These are phyloP conservation scores for Meta bourneti DNA, from an alignment of 2,888 invertebrate species.

Conservation along the genomic window DNA sequence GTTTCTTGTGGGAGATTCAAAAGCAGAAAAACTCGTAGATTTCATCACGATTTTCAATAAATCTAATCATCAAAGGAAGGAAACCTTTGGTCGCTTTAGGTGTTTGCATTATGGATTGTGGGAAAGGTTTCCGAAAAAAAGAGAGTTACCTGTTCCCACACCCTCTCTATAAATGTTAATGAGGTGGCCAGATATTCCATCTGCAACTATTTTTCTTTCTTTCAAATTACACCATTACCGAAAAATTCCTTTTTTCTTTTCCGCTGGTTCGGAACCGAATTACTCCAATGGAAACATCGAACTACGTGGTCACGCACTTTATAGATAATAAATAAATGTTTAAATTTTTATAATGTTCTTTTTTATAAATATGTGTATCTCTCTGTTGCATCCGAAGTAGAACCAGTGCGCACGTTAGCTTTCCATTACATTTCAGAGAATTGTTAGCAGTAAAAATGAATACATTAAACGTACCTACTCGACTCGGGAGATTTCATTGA, in stretches of 20 bases:
- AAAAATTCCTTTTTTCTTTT: constrained; percentile 32
- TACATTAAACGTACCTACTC: constrained; percentile 53
- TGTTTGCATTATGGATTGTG: constrained; percentile 59
- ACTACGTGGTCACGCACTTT: constrained; percentile 58
- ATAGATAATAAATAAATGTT: constrained; percentile 66
- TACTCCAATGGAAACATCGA: constrained; percentile 55
- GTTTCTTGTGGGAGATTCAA: not conserved
- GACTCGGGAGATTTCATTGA: constrained; percentile 29
- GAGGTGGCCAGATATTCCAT: constrained; percentile 34
- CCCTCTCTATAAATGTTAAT: constrained; percentile 63
- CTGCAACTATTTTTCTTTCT: constrained; percentile 39
- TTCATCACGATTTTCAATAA: constrained; percentile 59
- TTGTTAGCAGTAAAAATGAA: constrained; percentile 58
- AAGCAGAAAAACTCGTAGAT: constrained; percentile 8
- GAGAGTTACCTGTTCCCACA: constrained; percentile 11
- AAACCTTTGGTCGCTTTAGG: constrained; percentile 31
- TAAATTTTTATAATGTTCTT: constrained; percentile 59
- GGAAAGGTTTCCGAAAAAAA: constrained; percentile 26
- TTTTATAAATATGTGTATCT: constrained; percentile 35
- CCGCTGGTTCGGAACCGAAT: constrained; percentile 37
- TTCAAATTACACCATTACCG: constrained; percentile 48
- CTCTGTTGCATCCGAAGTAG: constrained; percentile 22
- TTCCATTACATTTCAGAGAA: constrained; percentile 61
- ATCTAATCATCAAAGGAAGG: constrained; percentile 42
- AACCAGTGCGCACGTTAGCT: constrained; percentile 36